Conservation (phyloP, 2,113 vertebrate species). For the Benitochromis conjunctus region DNA sequence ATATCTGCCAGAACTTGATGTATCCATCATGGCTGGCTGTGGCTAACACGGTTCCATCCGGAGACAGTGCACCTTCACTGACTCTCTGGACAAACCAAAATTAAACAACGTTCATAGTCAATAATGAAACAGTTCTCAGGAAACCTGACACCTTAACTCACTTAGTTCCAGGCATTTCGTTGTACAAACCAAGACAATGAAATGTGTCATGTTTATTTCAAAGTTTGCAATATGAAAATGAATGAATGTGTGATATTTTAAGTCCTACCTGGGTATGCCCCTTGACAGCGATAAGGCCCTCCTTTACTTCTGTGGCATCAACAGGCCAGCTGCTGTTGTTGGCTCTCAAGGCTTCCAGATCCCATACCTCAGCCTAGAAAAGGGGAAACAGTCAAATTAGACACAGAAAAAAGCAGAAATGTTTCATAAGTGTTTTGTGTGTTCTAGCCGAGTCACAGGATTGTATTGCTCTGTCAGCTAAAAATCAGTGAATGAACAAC, state of each 20-base stretch:
- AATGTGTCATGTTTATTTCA: neutral
- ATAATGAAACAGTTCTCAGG: neutral
- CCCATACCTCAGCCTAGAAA: conserved; percentile 93
- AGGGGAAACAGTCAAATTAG: neutral
- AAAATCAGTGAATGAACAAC: neutral
- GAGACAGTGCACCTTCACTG: conserved; percentile 94
- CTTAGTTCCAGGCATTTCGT: neutral
- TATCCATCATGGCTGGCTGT: conserved; percentile 96
- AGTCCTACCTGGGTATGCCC: conserved; percentile 86
- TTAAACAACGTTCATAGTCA: neutral
- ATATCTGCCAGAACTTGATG: conserved; percentile 99
- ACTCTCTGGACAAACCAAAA: conserved; percentile 74
- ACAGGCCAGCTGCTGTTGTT: conserved; percentile 85
- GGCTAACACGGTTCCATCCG: conserved; percentile 93
- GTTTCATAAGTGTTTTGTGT: neutral
- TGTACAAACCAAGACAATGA: neutral
- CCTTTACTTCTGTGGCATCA: conserved; percentile 84
- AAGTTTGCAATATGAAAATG: neutral
- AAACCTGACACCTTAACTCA: neutral
- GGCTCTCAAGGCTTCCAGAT: conserved; percentile 87
- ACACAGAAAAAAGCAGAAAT: too few species aligned
- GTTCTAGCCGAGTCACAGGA: neutral
- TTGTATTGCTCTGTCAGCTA: neutral
- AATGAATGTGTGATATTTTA: neutral
- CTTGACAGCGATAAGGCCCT: conserved; percentile 90